Percentiles rank a stretch among this genome's conserved stretches.
phyloP scores from a whole-genome alignment of 2,797 vertebrate genomes.

The Onychomys leucogaster region DNA sequence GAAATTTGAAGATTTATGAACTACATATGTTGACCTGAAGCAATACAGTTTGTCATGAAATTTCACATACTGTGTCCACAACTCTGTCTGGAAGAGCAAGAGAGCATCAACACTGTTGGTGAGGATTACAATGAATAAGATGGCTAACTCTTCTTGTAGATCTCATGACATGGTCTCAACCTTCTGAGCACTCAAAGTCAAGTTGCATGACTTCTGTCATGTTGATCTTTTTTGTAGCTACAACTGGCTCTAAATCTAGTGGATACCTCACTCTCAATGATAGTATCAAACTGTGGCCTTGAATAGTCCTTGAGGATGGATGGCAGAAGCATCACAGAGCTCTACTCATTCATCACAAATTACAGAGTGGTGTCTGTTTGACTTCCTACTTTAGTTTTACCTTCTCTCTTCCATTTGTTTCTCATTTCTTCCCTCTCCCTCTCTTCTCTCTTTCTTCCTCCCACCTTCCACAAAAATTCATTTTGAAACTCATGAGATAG shows the following conservation, averaged over 20 bases:
- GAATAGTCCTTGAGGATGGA: neutral
- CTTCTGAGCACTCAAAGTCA: neutral
- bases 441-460: neutral
- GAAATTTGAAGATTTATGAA: neutral
- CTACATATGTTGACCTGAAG: neutral
- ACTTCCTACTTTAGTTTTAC: neutral
- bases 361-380: neutral
- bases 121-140: neutral
- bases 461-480: neutral
- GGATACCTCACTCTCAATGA: neutral
- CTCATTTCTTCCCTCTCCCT: neutral
- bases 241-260: neutral
- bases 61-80: neutral
- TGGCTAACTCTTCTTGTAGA: neutral
- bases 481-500: neutral
- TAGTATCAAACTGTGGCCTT: neutral
- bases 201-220: neutral
- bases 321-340: neutral
- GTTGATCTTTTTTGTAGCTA: neutral
- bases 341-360: neutral
- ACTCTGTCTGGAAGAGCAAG: conserved; percentile 19
- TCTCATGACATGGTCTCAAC: neutral
- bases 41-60: neutral
- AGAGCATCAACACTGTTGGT: neutral
- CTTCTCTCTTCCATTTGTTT: neutral